Evolutionary conservation across 1,140 invertebrate species (phyloP).

Genomic region (Brachionus sp.): DNA sequence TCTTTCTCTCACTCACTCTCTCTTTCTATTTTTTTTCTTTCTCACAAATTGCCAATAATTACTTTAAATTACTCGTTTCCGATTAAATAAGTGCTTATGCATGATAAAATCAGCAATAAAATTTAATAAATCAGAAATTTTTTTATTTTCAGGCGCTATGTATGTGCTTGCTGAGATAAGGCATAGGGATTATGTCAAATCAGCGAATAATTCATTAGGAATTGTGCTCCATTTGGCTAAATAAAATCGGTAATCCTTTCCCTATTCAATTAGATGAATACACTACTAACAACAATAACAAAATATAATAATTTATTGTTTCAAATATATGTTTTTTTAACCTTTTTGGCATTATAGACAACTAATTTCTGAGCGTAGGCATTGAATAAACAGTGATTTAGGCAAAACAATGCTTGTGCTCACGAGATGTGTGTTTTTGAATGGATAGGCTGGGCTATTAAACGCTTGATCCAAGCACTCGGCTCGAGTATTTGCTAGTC

Average conservation of each 20-base stretch:
- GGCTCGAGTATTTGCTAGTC: background rate
- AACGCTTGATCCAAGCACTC: background rate
- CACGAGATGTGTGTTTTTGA: background rate
- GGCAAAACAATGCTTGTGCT: too few species aligned
- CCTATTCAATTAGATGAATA: background rate
- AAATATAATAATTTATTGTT: background rate
- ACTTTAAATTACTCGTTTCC: constrained; percentile 28
- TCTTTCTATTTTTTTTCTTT: background rate
- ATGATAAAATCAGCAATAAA: constrained; percentile 20
- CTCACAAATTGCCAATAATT: background rate
- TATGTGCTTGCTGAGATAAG: background rate
- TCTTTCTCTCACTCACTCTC: too few species aligned
- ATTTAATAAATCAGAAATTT: constrained; percentile 5
- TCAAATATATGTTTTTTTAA: background rate
- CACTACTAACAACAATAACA: background rate
- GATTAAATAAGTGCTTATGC: constrained; percentile 36
- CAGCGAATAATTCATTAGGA: background rate
- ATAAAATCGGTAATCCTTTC: background rate
- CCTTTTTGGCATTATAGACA: background rate
- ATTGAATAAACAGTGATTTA: background rate
- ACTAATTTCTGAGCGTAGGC: background rate
- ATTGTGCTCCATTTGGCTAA: background rate
- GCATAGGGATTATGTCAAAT: background rate
- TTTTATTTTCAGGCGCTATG: background rate
- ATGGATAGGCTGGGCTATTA: background rate